Percentiles rank a stretch among this genome's conserved stretches.
Conservation (phyloP, 2,113 vertebrate genomes). For the Rhinoptilus africanus region DNA sequence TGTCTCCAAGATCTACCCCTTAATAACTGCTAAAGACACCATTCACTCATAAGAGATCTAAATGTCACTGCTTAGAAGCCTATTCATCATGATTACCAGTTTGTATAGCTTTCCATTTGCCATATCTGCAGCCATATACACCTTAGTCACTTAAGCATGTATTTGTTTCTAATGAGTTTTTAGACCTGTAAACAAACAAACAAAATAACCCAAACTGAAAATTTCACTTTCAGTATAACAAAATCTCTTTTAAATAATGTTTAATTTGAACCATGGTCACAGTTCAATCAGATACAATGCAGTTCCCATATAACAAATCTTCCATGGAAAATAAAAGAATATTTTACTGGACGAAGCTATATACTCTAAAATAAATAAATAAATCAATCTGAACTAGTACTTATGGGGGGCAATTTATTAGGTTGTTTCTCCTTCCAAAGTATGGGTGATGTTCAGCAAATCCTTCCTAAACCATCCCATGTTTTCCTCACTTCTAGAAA, state of each 20-base stretch:
- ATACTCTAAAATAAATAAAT: not conserved
- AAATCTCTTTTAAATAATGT: not conserved
- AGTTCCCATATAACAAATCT: not conserved
- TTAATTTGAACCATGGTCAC: not conserved
- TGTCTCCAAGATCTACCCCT: not conserved
- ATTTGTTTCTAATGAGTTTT: not conserved
- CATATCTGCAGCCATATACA: not conserved
- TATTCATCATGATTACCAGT: not conserved
- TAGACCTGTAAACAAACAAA: not conserved
- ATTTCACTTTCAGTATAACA: not conserved
- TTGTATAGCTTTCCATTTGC: not conserved
- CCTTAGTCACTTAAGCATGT: not conserved
- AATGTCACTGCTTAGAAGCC: not conserved
- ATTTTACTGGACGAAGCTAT: not conserved
- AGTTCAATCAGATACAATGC: not conserved
- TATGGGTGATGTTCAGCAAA: not conserved
- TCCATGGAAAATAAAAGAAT: not conserved
- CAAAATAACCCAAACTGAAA: accelerated
- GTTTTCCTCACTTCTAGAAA: not conserved
- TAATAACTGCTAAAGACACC: not conserved
- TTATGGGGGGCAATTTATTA: not conserved
- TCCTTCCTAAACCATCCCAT: not conserved
- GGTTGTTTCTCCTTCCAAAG: not conserved
- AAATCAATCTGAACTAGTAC: not conserved
- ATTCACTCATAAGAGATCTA: not conserved